phyloP scores from a whole-genome alignment of 1,140 invertebrate species.

The Periplaneta americana region DNA sequence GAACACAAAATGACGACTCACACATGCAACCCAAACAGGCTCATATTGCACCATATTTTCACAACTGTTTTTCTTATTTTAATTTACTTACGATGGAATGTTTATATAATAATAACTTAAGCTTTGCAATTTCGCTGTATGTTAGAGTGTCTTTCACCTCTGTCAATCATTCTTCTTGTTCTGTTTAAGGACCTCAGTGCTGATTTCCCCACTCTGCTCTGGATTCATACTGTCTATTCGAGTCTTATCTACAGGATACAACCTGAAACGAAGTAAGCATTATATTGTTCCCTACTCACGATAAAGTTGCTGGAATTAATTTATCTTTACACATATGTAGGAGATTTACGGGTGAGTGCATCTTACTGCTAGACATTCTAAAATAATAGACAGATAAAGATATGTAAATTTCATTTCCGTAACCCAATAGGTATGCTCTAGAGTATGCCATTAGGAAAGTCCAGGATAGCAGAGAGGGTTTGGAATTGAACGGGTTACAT shows the following conservation, averaged over 20 bases:
- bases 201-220: too few relatives aligned
- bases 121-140: neutral
- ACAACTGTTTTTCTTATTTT: neutral
- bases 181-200: neutral
- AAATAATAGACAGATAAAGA: too few relatives aligned
- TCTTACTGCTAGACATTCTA: too few relatives aligned
- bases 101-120: neutral
- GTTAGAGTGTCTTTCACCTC: neutral
- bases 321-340: too few relatives aligned
- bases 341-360: too few relatives aligned
- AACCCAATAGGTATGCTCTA: too few relatives aligned
- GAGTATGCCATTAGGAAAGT: too few relatives aligned
- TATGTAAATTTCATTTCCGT: too few relatives aligned
- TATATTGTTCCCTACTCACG: too few relatives aligned
- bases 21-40: neutral
- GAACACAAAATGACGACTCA: neutral
- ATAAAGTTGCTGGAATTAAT: too few relatives aligned
- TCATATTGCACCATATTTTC: neutral
- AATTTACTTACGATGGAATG: neutral
- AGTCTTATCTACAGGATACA: conserved; percentile 13
- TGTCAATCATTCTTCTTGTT: neutral
- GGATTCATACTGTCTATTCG: neutral
- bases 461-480: too few relatives aligned
- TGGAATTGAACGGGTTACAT: too few relatives aligned
- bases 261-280: neutral